phyloP scores from a whole-genome alignment of 2,797 vertebrate genomes.

The Hoplostethus mediterraneus region DNA sequence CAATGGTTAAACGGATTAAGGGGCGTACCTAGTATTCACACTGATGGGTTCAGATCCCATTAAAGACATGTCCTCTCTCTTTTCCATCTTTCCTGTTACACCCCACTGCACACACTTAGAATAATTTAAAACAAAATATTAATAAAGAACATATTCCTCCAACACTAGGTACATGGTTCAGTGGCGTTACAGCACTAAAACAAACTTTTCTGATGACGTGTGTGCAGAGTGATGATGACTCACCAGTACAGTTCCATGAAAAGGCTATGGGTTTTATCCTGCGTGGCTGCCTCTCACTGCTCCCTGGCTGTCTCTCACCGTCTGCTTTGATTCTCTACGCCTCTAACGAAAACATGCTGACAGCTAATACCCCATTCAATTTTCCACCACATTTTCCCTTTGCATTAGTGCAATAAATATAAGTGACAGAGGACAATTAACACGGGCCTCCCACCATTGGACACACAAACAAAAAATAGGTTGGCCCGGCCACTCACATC shows the following conservation, averaged over 20 bases:
- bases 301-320: conserved; percentile 62
- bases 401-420: conserved; percentile 66
- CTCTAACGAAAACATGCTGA: conserved; percentile 80
- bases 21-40: background rate
- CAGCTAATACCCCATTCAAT: conserved; percentile 74
- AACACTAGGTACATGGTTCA: conserved; percentile 37
- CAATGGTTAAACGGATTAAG: background rate
- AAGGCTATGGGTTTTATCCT: conserved; percentile 63
- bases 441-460: conserved; percentile 31
- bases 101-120: conserved; percentile 2
- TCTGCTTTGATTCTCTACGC: conserved; percentile 74
- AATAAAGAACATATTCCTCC: conserved; percentile 11
- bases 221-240: conserved; percentile 66
- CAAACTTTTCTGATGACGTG: conserved; percentile 48
- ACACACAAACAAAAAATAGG: conserved; percentile 56
- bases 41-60: background rate
- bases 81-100: background rate
- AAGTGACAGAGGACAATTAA: conserved; percentile 68
- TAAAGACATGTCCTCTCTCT: background rate
- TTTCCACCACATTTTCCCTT: conserved; percentile 66
- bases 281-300: conserved; percentile 62
- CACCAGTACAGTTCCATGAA: conserved; percentile 63
- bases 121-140: conserved; percentile 5
- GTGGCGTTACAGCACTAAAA: conserved; percentile 44
- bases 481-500: conserved; percentile 57